These are phyloP conservation scores for Dione vanillae DNA, from an alignment of 2,888 invertebrate species.

Conservation along the genomic window DNA sequence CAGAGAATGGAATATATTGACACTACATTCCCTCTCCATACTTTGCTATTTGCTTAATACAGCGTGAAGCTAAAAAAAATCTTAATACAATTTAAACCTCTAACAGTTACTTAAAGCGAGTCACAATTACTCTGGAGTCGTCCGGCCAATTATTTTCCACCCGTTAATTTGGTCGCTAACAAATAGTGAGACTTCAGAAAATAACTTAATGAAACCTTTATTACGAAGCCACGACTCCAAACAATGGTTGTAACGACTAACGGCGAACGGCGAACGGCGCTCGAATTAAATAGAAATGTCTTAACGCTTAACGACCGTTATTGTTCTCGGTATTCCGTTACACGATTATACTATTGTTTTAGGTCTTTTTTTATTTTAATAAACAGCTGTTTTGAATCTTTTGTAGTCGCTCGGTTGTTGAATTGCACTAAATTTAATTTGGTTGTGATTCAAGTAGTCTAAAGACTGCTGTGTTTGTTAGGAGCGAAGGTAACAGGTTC, in stretches of 20 bases:
- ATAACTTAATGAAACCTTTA: conserved; percentile 37
- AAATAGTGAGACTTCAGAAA: conserved; percentile 37
- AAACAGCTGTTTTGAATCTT: conserved; percentile 13
- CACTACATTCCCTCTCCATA: background rate
- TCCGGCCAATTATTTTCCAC: conserved; percentile 27
- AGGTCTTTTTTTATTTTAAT: background rate
- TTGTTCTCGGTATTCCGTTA: conserved; percentile 20
- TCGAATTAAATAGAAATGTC: conserved; percentile 31
- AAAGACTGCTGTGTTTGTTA: too few relatives aligned
- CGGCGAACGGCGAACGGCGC: conserved; percentile 5
- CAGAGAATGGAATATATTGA: background rate
- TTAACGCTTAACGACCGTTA: conserved; percentile 28
- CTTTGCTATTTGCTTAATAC: too few relatives aligned
- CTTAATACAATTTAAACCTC: background rate
- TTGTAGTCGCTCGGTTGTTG: background rate
- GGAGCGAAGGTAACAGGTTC: too few relatives aligned
- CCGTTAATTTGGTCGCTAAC: conserved; percentile 28
- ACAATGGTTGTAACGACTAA: conserved; percentile 9
- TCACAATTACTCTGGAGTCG: background rate
- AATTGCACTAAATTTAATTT: background rate
- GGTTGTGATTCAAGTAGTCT: background rate
- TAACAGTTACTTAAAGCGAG: conserved; percentile 7
- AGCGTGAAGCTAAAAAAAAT: too few relatives aligned
- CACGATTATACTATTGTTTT: conserved; percentile 24
- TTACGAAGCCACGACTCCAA: conserved; percentile 23